A percentile compares a stretch with the other conserved stretches of the same genome.
Evolutionary conservation across 2,113 vertebrate genomes (phyloP).

Genomic region (Athene noctua): DNA sequence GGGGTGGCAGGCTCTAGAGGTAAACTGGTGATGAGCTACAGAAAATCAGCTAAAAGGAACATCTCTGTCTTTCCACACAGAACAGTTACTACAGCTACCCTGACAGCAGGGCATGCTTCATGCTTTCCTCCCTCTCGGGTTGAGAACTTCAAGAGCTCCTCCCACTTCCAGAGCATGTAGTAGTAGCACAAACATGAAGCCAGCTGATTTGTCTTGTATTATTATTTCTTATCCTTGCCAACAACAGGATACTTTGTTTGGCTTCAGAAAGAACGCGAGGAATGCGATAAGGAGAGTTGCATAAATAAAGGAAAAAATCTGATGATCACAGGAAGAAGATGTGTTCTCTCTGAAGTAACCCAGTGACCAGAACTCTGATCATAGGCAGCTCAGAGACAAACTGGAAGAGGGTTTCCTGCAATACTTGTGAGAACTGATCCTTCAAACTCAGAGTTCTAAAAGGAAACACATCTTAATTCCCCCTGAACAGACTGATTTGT

Average conservation of each 20-base stretch:
- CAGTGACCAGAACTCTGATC: neutral
- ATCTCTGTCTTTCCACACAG: neutral
- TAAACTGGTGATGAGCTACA: neutral
- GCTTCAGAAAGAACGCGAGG: neutral
- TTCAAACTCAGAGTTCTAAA: neutral
- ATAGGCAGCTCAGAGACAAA: neutral
- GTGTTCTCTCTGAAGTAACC: neutral
- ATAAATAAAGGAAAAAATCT: neutral
- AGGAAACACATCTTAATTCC: neutral
- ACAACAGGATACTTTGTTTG: neutral
- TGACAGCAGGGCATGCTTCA: neutral
- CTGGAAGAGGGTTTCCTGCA: neutral
- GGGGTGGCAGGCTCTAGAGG: neutral
- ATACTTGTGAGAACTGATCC: neutral
- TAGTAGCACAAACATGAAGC: neutral
- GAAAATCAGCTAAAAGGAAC: neutral
- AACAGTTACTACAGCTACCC: neutral
- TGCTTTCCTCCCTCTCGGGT: neutral
- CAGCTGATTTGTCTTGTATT: neutral
- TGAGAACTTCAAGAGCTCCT: neutral
- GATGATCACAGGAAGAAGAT: neutral
- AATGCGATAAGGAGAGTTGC: neutral
- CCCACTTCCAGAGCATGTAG: neutral
- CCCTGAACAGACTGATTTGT: neutral
- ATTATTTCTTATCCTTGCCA: neutral